phyloP scores from a whole-genome alignment of 2,888 invertebrate genomes.

The Aplocera efformata region DNA sequence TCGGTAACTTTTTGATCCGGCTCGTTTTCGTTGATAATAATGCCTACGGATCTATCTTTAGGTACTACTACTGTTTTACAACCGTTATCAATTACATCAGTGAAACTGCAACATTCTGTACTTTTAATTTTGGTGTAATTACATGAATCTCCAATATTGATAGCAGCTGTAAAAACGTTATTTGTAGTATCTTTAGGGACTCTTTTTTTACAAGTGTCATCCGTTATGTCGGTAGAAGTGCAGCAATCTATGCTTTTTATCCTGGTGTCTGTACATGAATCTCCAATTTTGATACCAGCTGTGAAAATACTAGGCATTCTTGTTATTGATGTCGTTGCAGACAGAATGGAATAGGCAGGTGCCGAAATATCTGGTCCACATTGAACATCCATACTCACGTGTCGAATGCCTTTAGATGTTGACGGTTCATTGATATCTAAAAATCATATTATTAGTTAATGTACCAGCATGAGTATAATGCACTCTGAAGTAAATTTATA shows the following conservation, averaged over 20 bases:
- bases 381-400: conserved; percentile 60
- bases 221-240: conserved; percentile 18
- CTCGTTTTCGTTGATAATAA: conserved; percentile 36
- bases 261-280: conserved; percentile 33
- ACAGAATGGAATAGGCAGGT: conserved; percentile 35
- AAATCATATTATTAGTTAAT: conserved; percentile 22
- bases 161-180: no score
- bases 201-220: conserved; percentile 19
- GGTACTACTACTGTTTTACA: conserved; percentile 34
- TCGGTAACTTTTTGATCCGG: conserved; percentile 6
- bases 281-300: conserved; percentile 46
- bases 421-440: conserved; percentile 71
- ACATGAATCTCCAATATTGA: no score
- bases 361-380: conserved; percentile 58
- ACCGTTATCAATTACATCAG: conserved; percentile 25
- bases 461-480: no score
- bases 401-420: conserved; percentile 71
- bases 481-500: background rate
- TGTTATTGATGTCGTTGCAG: conserved; percentile 47
- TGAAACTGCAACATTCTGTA: conserved; percentile 44
- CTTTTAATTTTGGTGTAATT: conserved; percentile 15
- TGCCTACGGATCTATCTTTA: conserved; percentile 39
- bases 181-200: conserved; percentile 35
- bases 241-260: conserved; percentile 39
- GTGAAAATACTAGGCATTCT: conserved; percentile 41